Base-by-base conservation (phyloP, 2,888 invertebrate species). In the Apoda limacodes region DNA sequence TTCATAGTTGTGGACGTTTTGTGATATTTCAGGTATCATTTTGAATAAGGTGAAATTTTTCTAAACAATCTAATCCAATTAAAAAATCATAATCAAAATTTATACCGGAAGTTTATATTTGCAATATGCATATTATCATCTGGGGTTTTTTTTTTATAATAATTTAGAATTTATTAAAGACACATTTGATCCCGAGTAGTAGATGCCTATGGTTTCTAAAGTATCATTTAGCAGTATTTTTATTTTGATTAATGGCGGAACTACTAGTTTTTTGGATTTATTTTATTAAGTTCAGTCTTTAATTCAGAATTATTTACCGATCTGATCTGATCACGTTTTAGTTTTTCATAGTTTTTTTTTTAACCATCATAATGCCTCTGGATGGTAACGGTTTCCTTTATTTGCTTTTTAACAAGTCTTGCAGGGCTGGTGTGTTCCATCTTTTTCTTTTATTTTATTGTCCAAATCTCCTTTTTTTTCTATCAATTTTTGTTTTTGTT, bases 131-230 rank as follows among this genome's bases (percentile, higher is more conserved):
- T 9, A 20, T 21, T 29, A 12, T 32, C 9, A 9, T 17, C 2
- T 13, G 13, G n/a, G 6, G 31, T 23, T 2, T 35, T 30, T 25
- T 32, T 34, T 10, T 2, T 17, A 32, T 24, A 48, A 30, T 39
- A 43, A 37, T 32, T 17, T 47, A 13, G 47, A 39, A 39, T 48
- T 53, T 13, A 50, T 50, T 26, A 51, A 35, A n/a, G 42, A 42
- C 2, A 52, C 43, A 40, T 53, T 49, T 4, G 50, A 53, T 2
- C 53, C 50, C 11, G 50, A 48, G 32, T 53, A 51, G 42, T 53
- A 52, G n/a, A 50, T 25, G 19, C 48, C 50, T 0, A 5, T 23
- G 9, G 15, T 28, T 31, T 52, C 25, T 30, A 49, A 22, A 3
- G 30, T 38, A 12, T 49, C 36, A 46, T 50, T 46, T 34, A 50